phyloP scores from a whole-genome alignment of 2,888 invertebrate genomes.

The Griposia aprilina region DNA sequence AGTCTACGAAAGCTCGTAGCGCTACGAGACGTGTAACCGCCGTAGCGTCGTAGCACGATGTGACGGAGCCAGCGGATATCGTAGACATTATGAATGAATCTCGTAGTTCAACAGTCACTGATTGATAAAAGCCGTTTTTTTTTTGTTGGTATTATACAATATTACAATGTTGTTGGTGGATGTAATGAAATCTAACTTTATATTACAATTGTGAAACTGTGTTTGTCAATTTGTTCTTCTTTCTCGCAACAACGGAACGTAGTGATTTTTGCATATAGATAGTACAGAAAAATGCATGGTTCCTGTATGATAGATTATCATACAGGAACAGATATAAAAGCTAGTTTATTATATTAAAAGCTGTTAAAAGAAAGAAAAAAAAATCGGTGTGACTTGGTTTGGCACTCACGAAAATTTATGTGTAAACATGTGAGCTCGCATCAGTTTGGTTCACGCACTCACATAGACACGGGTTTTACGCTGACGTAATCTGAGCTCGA shows the following conservation, averaged over 20 bases:
- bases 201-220: neutral
- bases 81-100: slow-evolving; percentile 24
- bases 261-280: neutral
- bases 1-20: slow-evolving; percentile 64
- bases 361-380: no score
- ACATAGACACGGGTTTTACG: no score
- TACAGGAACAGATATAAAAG: neutral
- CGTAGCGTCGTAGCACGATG: slow-evolving; percentile 76
- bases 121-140: neutral
- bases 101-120: neutral
- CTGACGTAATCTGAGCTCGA: no score
- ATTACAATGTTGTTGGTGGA: neutral
- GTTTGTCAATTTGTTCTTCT: neutral
- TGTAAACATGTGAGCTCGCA: no score
- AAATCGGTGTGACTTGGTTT: no score
- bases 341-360: neutral
- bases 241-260: neutral
- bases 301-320: neutral
- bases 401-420: no score
- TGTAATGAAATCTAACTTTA: neutral
- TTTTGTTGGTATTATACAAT: neutral
- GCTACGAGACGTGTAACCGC: slow-evolving; percentile 71
- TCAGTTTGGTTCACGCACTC: no score
- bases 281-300: neutral
- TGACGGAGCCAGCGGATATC: slow-evolving; percentile 64